Percentiles rank a stretch among this genome's conserved stretches.
Conservation (phyloP, 2,797 vertebrate genomes). For the Gymnodraco acuticeps region DNA sequence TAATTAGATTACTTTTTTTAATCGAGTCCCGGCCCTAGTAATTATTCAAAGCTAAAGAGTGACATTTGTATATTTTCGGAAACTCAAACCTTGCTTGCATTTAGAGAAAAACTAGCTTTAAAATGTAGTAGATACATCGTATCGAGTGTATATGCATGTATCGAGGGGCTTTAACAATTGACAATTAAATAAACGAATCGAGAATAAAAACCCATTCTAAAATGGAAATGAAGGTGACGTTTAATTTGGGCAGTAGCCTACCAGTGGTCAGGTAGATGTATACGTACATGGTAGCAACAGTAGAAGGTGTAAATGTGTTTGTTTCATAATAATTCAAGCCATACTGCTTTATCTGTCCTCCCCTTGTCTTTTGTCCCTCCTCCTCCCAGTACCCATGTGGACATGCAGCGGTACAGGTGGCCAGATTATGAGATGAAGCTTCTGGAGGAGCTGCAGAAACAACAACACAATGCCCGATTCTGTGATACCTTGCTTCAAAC, state of each 20-base stretch:
- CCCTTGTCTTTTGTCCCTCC: neutral
- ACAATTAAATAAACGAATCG: too few species aligned
- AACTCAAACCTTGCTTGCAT: too few species aligned
- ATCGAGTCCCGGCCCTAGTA: too few species aligned
- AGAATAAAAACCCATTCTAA: too few species aligned
- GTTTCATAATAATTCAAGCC: neutral
- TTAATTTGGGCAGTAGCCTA: too few species aligned
- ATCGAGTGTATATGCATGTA: too few species aligned
- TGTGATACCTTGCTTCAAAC: conserved; percentile 84
- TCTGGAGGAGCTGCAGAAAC: conserved; percentile 80
- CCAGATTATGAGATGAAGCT: conserved; percentile 72
- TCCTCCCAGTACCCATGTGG: conserved; percentile 21
- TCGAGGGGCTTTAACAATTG: too few species aligned
- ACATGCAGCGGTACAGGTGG: conserved; percentile 77
- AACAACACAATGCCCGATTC: conserved; percentile 76
- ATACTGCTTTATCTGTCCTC: neutral
- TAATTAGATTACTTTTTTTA: too few species aligned
- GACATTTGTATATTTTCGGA: neutral
- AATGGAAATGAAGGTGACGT: too few species aligned
- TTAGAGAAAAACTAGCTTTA: neutral
- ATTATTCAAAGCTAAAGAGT: neutral
- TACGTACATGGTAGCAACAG: neutral
- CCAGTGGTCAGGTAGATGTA: neutral
- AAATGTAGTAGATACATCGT: too few species aligned
- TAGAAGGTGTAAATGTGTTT: neutral